Base-by-base conservation (phyloP, 2,797 vertebrate genomes). In the Gallirallus australis region DNA sequence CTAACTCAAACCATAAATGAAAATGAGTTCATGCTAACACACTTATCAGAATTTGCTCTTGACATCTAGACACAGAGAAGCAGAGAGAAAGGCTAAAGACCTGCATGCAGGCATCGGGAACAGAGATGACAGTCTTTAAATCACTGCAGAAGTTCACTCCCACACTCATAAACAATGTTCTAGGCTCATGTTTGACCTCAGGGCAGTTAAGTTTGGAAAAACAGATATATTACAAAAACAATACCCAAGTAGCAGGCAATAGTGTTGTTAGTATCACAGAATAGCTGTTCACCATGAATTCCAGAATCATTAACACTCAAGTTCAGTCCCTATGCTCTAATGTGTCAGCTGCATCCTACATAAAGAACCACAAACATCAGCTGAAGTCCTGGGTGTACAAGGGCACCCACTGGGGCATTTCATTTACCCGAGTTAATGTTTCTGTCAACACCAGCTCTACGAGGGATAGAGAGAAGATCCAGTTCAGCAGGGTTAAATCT, bases 161-260 rank as follows among this genome's bases (percentile, higher is more conserved):
- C 30, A 53, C 40, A n/a, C 19, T 76, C 47, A 12, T 40, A 76
- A 69, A 59, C 39, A 27, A 54, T 11, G 16, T 40, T 81, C 21
- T 60, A 12, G 1, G 10, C 2, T 3, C 11, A 12, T 0, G 0
- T 53, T 90, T 64, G 35, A 92, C 20, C 82, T 76, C 4, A 23
- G 86, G 15, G 52, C 52, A 66, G 53, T 53, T 47, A 42, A 83
- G 37, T 48, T 56, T 53, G 12, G 45, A 20, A 45, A 79, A 75
- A 84, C 9, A 90, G 48, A 75, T 15, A 88, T 7, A 2, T 33
- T 60, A 86, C 18, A 35, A 47, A 45, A 71, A 42, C 28, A 89
- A 37, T 3, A 91, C 15, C 11, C 33, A 56, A 63, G 47, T 28
- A 33, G 30, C 23, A 82, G 19, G 83, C 35, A 71, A 33, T 10